Evolutionary conservation across 2,113 vertebrate genomes (phyloP).

Genomic region (Onychostoma macrolepis): DNA sequence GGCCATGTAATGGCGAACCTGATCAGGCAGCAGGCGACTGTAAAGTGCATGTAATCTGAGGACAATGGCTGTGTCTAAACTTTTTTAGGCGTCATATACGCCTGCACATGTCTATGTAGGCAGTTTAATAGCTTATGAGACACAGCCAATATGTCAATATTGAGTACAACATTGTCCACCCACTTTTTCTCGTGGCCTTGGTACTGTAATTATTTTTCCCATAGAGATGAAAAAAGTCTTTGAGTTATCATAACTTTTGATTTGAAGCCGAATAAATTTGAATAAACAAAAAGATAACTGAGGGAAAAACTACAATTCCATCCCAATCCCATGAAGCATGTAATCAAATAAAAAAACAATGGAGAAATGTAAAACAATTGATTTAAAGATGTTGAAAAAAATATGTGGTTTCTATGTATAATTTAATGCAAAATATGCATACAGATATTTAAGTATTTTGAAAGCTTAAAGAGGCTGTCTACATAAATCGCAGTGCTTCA

Average conservation of each 20-base stretch:
- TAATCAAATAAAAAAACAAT: not conserved
- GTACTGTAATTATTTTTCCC: not conserved
- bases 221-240: not conserved
- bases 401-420: too few relatives aligned
- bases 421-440: too few relatives aligned
- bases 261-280: too few relatives aligned
- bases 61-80: not conserved
- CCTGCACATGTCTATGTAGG: not conserved
- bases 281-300: too few relatives aligned
- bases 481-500: too few relatives aligned
- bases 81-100: not conserved
- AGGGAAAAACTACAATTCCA: too few relatives aligned
- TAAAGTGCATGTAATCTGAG: not conserved
- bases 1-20: constrained; percentile 11
- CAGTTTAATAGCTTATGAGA: not conserved
- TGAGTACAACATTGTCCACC: not conserved
- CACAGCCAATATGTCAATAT: not conserved
- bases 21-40: not conserved
- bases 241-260: not conserved
- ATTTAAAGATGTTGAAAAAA: not conserved
- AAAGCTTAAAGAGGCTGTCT: too few relatives aligned
- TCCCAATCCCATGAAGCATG: not conserved
- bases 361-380: not conserved
- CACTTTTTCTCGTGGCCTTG: not conserved
- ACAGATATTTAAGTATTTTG: too few relatives aligned